Evolutionary conservation across 92 coral and sea anemone genomes (phyloP).

Genomic region (Palythoa caribaeorum): DNA sequence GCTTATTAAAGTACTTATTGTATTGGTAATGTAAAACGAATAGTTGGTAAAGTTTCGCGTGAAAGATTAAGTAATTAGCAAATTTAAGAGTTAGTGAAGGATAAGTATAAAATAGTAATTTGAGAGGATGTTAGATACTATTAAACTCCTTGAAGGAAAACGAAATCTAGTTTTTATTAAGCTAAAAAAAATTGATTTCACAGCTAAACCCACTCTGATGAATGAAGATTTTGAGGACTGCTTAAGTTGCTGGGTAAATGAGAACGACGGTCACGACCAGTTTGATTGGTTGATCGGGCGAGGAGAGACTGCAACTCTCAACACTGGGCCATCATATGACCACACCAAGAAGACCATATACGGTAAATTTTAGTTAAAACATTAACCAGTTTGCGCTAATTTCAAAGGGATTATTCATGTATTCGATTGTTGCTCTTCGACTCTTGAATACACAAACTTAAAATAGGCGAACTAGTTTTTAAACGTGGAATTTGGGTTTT

Average conservation of each 20-base stretch:
- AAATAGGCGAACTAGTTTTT: too few relatives aligned
- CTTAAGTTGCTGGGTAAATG: conserved; percentile 90
- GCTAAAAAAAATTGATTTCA: neutral
- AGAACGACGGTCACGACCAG: conserved; percentile 84
- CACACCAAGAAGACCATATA: conserved; percentile 80
- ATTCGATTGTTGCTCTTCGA: neutral
- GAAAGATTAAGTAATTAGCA: too few relatives aligned
- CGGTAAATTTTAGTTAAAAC: conserved; percentile 42
- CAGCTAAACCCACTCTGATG: conserved; percentile 65
- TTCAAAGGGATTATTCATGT: neutral
- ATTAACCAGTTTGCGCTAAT: neutral
- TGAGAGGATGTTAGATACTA: too few relatives aligned
- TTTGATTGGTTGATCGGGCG: conserved; percentile 90
- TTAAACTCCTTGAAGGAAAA: neutral
- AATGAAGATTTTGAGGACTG: conserved; percentile 86
- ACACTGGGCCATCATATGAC: conserved; percentile 88
- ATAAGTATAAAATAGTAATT: too few relatives aligned
- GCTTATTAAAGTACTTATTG: too few relatives aligned
- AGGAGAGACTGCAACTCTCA: conserved; percentile 78
- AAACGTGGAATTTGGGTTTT: too few relatives aligned
- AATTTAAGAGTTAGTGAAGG: too few relatives aligned
- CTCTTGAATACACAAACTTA: too few relatives aligned
- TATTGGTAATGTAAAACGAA: neutral
- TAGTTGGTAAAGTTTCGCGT: neutral
- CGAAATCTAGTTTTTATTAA: neutral